Evolutionary conservation across 2,888 invertebrate species (phyloP).

Genomic region (Drosophila austrosaltans): DNA sequence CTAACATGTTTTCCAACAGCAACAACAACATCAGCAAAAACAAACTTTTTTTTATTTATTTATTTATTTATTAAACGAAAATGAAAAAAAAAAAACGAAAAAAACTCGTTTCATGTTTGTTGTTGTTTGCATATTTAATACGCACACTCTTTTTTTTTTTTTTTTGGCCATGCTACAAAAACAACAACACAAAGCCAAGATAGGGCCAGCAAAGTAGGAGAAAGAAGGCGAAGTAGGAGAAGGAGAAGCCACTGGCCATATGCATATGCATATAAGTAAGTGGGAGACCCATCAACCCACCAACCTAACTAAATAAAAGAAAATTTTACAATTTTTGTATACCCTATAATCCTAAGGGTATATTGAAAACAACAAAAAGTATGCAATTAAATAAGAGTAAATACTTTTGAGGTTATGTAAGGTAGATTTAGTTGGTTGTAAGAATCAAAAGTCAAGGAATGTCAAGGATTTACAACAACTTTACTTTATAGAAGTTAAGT

Average conservation of each 20-base stretch:
- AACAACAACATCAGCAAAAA: slow-evolving; percentile 26
- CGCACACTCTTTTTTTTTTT: slow-evolving; percentile 8
- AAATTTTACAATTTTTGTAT: background rate
- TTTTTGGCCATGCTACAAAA: slow-evolving; percentile 36
- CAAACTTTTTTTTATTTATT: slow-evolving; percentile 52
- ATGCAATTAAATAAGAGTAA: too few relatives aligned
- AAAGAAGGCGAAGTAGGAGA: slow-evolving; percentile 13
- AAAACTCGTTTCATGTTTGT: slow-evolving; percentile 64
- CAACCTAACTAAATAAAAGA: slow-evolving; percentile 41
- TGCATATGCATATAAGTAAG: slow-evolving; percentile 38
- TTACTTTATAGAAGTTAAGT: too few relatives aligned
- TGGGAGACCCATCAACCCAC: slow-evolving; percentile 13
- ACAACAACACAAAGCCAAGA: slow-evolving; percentile 2
- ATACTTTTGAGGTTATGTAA: too few relatives aligned
- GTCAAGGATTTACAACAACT: too few relatives aligned
- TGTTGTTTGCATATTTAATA: slow-evolving; percentile 58
- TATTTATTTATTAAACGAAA: slow-evolving; percentile 67
- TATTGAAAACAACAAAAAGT: background rate
- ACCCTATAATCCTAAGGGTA: background rate
- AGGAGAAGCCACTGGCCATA: slow-evolving; percentile 16
- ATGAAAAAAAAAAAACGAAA: slow-evolving; percentile 47
- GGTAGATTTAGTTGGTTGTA: too few relatives aligned
- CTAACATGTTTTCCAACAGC: slow-evolving; percentile 67
- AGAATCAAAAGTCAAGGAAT: too few relatives aligned
- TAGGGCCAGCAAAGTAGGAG: background rate